Base-by-base conservation (phyloP, 2,797 vertebrate genomes). In the Oreortyx pictus region DNA sequence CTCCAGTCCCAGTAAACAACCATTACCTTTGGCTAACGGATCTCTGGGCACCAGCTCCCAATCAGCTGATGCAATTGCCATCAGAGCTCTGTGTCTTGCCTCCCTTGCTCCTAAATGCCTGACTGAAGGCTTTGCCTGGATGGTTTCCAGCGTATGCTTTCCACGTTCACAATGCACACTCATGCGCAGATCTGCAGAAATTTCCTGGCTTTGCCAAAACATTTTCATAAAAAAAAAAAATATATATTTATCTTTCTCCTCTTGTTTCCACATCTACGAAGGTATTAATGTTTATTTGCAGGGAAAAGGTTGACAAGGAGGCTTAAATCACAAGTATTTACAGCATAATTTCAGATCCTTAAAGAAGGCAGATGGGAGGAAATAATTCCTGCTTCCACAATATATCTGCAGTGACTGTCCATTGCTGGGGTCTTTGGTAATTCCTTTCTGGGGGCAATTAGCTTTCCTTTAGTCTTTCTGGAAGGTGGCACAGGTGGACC, bases 61-160 rank as follows among this genome's bases (percentile, higher is more conserved):
- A 67, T 44, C 87, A 89, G 82, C 60, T 76, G 85, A 62, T 89
- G 52, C 82, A 82, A 92, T 91, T 88, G 73, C 49, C 80, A 47
- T 80, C 88, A 85, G 56, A 90, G 6, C 75, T 68, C 61, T 89
- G 25, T 35, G 89, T 90, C 87, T 90, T 91, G 89, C 88, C 92
- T 89, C 82, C 50, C 37, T 78, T 71, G 76, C 47, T 89, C 73
- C 76, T 78, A 44, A 57, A 70, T 0, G 29, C 79, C 56, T 83
- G 73, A 49, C 86, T 81, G 67, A 91, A 24, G 6, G 43, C 33
- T 78, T 66, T 82, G 73, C 29, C 76, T 83, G 73, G 68, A 64
- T 57, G 60, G 18, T 79, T 94, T 94, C 76, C 71, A 89, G 68
- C 7, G 10, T 56, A 6, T 23, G 76, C 27, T 62, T 43, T 41